Evolutionary conservation across 2,888 invertebrate species (phyloP), one percentile per base, ranked within the genome.

Genomic region (Hypomecis atomaria): DNA sequence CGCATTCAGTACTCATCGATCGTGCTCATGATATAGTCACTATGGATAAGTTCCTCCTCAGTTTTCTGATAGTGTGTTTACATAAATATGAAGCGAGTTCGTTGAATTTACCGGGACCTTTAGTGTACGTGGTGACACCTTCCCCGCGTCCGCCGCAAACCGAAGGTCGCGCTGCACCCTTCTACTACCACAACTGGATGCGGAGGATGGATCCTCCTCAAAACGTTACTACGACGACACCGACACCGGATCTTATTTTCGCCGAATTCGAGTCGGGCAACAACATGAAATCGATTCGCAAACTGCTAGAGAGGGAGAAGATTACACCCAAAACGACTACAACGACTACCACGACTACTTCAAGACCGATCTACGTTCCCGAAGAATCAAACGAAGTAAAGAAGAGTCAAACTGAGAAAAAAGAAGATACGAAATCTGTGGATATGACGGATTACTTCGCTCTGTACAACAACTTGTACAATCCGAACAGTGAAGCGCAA

Each of bases 161-260:
- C 63, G 82, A 81, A 68, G 88, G 82, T 36, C 83, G 87, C 71
- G 79, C 88, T 8, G 86, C 85, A 1, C 90, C 91, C 5, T 92
- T 91, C 62, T 92, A 92, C 71, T 92, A 92, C 65, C 87, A 87
- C 68, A 90, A 88, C 73, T 92, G 92, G 92, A 87, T 86, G 78
- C 81, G 86, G 76, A 81, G 92, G 67, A 89, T 90, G 85, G 92
- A 92, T 59, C 55, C 83, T 0, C 83, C 81, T 10, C 65, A 65
- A 37, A 86, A 85, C 38, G 55, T 81, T 4, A 70, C 78, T 0
- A 79, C 81, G 4, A 79, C 85, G 1, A 82, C 83, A 0, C 81
- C 78, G 6, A 85, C 90, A 0, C 92, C 90, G 0, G 92, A 92
- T 73, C 78, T 92, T 49, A 92, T 92, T 75, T 92, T 92, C 70